Conservation (phyloP, 2,888 invertebrate genomes). For the Cepaea hortensis region DNA sequence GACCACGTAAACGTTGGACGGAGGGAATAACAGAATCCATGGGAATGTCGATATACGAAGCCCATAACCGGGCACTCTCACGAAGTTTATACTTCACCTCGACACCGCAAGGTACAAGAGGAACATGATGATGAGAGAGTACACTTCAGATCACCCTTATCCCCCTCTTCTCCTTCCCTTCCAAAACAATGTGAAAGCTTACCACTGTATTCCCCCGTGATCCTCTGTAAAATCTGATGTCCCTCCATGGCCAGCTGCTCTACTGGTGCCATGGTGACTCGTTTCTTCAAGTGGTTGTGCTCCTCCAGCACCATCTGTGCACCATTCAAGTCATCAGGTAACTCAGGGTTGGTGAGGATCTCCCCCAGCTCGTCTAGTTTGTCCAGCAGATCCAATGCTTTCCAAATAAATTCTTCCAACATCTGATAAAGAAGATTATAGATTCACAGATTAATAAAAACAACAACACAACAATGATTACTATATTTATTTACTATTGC, state of each 20-base stretch:
- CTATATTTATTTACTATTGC: too few species aligned
- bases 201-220: slow-evolving; percentile 68
- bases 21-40: too few species aligned
- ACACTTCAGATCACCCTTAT: too few species aligned
- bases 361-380: slow-evolving; percentile 94
- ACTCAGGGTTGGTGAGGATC: slow-evolving; percentile 93
- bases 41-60: too few species aligned
- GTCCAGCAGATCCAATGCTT: slow-evolving; percentile 93
- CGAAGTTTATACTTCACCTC: too few species aligned
- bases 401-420: slow-evolving; percentile 96
- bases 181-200: slow-evolving; percentile 10
- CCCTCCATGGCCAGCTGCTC: slow-evolving; percentile 95
- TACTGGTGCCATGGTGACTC: slow-evolving; percentile 93
- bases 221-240: slow-evolving; percentile 80
- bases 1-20: too few species aligned
- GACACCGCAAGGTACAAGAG: too few species aligned
- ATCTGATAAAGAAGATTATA: slow-evolving; percentile 79
- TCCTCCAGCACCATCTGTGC: slow-evolving; percentile 94
- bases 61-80: too few species aligned
- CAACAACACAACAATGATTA: too few species aligned
- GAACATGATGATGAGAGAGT: too few species aligned
- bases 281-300: slow-evolving; percentile 91
- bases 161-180: too few species aligned
- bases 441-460: too few species aligned
- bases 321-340: slow-evolving; percentile 94